phyloP scores from a whole-genome alignment of 2,113 vertebrate species.

The Vidua chalybeata region DNA sequence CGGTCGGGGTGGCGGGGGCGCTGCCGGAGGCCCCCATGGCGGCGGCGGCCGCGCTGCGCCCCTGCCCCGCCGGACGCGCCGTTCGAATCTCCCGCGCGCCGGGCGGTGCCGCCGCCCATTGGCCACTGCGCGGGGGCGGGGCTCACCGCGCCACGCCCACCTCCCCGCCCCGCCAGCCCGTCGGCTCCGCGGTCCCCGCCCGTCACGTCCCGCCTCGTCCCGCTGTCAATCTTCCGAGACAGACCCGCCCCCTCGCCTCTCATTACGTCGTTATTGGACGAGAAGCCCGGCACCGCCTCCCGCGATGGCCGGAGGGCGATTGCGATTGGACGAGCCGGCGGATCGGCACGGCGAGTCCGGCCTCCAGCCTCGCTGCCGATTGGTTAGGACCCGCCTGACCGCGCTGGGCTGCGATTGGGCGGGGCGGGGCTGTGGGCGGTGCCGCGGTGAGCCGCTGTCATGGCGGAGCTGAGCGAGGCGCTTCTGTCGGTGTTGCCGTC shows the following conservation, averaged over 20 bases:
- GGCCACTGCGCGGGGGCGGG: rapidly evolving
- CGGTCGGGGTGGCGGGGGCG: conserved; percentile 63
- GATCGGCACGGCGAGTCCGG: no score
- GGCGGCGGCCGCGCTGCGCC: background rate
- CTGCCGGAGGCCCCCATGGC: conserved; percentile 86
- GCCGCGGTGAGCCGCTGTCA: conserved; percentile 75
- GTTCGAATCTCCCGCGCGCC: conserved; percentile 75
- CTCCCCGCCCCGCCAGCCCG: background rate
- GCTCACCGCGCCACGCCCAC: background rate
- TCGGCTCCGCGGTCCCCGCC: background rate
- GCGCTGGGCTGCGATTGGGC: conserved; percentile 34
- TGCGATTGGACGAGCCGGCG: background rate
- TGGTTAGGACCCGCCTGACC: background rate
- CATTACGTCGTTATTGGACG: background rate
- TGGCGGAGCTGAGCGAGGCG: conserved; percentile 93
- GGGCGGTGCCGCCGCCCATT: background rate
- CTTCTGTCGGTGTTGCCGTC: conserved; percentile 92
- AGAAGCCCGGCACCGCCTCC: background rate
- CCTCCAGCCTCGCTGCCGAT: background rate
- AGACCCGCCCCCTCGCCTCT: background rate
- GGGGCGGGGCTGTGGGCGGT: conserved; percentile 30
- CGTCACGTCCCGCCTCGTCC: background rate
- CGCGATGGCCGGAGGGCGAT: rapidly evolving
- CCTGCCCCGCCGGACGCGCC: background rate
- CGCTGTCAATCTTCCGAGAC: background rate